phyloP scores from a whole-genome alignment of 2,113 vertebrate genomes.

The Protomyctophum bolini region DNA sequence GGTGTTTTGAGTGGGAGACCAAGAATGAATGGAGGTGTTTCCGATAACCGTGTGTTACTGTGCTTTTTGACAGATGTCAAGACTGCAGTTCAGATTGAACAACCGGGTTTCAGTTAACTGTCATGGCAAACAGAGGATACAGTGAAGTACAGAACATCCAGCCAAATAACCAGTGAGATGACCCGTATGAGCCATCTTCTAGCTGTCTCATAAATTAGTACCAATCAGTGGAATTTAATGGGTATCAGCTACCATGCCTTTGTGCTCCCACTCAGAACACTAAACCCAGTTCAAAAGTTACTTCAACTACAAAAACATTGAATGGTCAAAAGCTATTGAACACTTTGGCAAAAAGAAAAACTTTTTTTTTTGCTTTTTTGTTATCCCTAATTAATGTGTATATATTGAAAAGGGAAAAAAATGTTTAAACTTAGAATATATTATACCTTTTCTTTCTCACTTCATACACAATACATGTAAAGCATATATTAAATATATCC shows the following conservation, averaged over 20 bases:
- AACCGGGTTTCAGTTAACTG: background rate
- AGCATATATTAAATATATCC: conserved; percentile 85
- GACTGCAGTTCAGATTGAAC: background rate
- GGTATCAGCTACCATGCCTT: background rate
- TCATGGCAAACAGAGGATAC: background rate
- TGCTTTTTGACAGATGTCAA: conserved; percentile 7
- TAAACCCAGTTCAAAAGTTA: conserved; percentile 46
- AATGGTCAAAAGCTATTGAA: conserved; percentile 65
- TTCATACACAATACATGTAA: conserved; percentile 77
- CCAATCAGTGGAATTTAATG: conserved; percentile 34
- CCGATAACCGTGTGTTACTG: background rate
- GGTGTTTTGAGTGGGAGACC: conserved; percentile 48
- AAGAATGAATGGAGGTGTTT: background rate
- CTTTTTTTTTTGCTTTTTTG: conserved; percentile 50
- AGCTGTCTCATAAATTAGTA: conserved; percentile 17
- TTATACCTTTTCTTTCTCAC: conserved; percentile 81
- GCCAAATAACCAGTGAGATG: too few relatives aligned
- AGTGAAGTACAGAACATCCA: background rate
- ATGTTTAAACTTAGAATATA: conserved; percentile 75
- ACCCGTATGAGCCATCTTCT: conserved; percentile 13
- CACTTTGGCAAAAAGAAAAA: conserved; percentile 67
- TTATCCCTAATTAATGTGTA: conserved; percentile 67
- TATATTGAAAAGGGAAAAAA: conserved; percentile 70
- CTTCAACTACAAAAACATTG: conserved; percentile 31
- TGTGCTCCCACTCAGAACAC: conserved; percentile 54